These are phyloP conservation scores for Rhinichthys osculus DNA, from an alignment of 2,797 vertebrate genomes.

Conservation along the genomic window DNA sequence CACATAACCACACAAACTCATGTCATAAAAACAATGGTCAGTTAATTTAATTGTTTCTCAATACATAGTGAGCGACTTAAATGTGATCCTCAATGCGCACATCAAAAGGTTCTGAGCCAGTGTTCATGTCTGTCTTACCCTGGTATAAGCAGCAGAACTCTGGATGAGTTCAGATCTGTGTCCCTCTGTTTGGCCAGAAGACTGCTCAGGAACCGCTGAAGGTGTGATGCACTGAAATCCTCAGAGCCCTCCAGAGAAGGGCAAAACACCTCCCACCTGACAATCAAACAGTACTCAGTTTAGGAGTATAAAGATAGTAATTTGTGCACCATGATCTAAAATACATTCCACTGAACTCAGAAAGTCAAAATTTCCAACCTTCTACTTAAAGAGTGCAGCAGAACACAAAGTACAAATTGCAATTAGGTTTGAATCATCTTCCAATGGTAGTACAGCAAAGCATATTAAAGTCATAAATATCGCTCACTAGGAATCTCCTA, in stretches of 20 bases:
- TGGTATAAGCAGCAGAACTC: constrained; percentile 88
- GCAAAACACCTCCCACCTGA: constrained; percentile 90
- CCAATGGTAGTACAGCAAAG: neutral
- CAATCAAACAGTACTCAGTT: constrained; percentile 43
- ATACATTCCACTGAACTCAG: neutral
- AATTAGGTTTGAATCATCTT: neutral
- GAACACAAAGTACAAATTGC: neutral
- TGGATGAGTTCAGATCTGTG: constrained; percentile 67
- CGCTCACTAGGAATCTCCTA: neutral
- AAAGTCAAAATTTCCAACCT: neutral
- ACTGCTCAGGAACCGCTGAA: constrained; percentile 87
- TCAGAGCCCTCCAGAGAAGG: constrained; percentile 82
- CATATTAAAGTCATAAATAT: neutral
- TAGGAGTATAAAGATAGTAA: neutral
- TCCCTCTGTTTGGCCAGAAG: constrained; percentile 83
- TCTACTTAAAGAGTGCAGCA: neutral
- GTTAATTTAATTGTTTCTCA: neutral
- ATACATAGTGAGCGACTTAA: neutral
- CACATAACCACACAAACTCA: neutral
- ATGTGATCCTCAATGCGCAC: neutral
- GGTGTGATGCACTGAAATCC: constrained; percentile 87
- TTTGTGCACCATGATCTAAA: neutral
- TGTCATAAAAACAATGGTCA: neutral
- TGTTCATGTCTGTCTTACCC: constrained; percentile 77
- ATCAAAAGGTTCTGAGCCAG: neutral